Base-by-base conservation (phyloP, 2,888 invertebrate species). In the Cryptus viduatorius region DNA sequence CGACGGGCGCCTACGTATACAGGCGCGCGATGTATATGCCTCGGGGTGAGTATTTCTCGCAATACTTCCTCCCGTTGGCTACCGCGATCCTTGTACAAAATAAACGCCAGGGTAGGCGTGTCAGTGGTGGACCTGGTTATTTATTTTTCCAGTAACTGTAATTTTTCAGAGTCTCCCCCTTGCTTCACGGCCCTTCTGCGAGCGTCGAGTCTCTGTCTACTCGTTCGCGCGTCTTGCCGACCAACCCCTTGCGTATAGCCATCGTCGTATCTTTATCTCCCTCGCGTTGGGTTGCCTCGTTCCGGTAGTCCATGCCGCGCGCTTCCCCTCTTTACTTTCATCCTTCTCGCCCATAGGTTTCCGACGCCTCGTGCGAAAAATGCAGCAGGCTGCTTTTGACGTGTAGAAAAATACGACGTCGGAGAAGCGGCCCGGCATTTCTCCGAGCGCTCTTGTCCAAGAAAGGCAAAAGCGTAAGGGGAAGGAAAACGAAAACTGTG, bases 311-410 rank as follows among this genome's bases (percentile, higher is more conserved):
- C 46, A n/a, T 44, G 65, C 61, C 44, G 37, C 65, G 37, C 65
- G 37, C 65, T 31, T 53, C 14, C 73, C 42, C 16, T 76, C 59
- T 19, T 14, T 46, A 5, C n/a, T 42, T 3, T 29, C 29, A 44
- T 72, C 59, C 42, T 59, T 59, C 29, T 68, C 75, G 72, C 24
- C 48, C 53, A 61, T 73, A 29, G 68, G 69, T 42, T 59, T 14
- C 48, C 46, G 69, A 68, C 65, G 48, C 81, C 73, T 48, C 72
- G 81, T 85, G 91, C 61, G 92, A 92, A 90, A 92, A 92, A 92
- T 92, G 92, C 88, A 90, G 89, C 90, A 90, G 90, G 89, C 92
- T 92, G 92, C 90, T 91, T 91, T 91, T 92, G 92, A 92, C 92
- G 89, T 86, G 87, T 77, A 90, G 92, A 92, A 90, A 92, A 92